Evolutionary conservation across 2,888 invertebrate species (phyloP), one percentile per base, ranked within the genome.

Genomic region (Xestobium rufovillosum): DNA sequence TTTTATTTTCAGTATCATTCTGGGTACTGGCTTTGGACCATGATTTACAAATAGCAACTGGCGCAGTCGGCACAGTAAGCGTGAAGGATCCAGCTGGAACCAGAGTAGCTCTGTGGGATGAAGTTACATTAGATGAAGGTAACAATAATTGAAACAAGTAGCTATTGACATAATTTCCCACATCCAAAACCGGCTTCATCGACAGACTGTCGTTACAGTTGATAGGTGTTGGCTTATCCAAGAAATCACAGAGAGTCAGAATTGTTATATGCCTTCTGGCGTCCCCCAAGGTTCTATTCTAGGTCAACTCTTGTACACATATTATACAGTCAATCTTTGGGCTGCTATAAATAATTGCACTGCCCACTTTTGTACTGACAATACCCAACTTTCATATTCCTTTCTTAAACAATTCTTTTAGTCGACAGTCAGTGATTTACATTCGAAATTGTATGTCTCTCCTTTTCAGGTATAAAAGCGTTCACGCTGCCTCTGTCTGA

Each of bases 1-100:
- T 27, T 27, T 45, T 63, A 64, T 53, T 74, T 72, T 2, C 69
- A 79, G 79, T 79, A 27, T 73, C 73, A 1, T 78, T 78, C 53
- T 78, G 78, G 78, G 71, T 78, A 14, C 55, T 79, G 52, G 78
- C 78, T 0, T 57, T 79, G 40, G 77, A 78, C 49, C 77, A 78
- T 48, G 76, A 78, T 50, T 60, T 78, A 31, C 69, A 75, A 30
- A 61, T 78, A 31, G 73, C 77, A 2, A 62, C 70, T 3, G 71
- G 72, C 6, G 71, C 76, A 28, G 63, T 76, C 28, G 76, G 76
- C 1, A 71, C 71, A 40, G 70, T 78, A 1, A 75, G 75, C 17
- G 66, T 78, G 0, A 73, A 73, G 39, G 76, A 78, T 52, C 73
- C 78, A 0, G 72, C 73, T 15, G 76, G 76, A 4, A 78, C 76